Conservation (phyloP, 1,140 invertebrate species). For the Drosophila murphyi region DNA sequence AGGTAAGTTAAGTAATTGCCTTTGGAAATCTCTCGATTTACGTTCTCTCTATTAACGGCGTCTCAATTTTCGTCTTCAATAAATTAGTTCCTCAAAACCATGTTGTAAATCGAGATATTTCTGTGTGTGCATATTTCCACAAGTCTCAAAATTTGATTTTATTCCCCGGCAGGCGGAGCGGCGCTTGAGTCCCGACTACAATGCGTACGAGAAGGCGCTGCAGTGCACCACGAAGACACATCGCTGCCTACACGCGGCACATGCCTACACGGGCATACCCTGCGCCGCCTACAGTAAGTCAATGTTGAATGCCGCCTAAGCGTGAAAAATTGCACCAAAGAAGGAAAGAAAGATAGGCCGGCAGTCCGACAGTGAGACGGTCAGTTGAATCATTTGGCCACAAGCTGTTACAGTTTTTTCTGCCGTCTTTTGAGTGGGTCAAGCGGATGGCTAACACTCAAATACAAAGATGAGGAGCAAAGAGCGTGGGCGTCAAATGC, state of each 20-base stretch:
- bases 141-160: not conserved
- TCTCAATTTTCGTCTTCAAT: too few species aligned
- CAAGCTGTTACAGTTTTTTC: constrained; percentile 59
- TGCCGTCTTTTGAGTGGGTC: constrained; percentile 47
- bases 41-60: too few species aligned
- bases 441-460: constrained; percentile 47
- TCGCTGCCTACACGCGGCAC: constrained; percentile 94
- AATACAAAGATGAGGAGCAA: constrained; percentile 25
- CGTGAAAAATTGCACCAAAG: constrained; percentile 69
- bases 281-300: constrained; percentile 93
- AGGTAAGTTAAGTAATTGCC: constrained; percentile 61
- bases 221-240: constrained; percentile 93
- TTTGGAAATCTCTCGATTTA: too few species aligned
- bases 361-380: not conserved
- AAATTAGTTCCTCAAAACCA: too few species aligned
- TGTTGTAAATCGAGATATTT: too few species aligned
- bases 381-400: constrained; percentile 37
- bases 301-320: constrained; percentile 22
- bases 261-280: constrained; percentile 95
- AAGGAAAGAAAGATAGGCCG: constrained; percentile 14
- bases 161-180: constrained; percentile 82
- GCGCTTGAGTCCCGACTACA: constrained; percentile 86
- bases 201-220: constrained; percentile 85
- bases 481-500: constrained; percentile 29
- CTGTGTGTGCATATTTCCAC: too few species aligned